Evolutionary conservation across 2,888 invertebrate species (phyloP), one percentile per base, ranked within the genome.

Genomic region (Atethmia centrago): DNA sequence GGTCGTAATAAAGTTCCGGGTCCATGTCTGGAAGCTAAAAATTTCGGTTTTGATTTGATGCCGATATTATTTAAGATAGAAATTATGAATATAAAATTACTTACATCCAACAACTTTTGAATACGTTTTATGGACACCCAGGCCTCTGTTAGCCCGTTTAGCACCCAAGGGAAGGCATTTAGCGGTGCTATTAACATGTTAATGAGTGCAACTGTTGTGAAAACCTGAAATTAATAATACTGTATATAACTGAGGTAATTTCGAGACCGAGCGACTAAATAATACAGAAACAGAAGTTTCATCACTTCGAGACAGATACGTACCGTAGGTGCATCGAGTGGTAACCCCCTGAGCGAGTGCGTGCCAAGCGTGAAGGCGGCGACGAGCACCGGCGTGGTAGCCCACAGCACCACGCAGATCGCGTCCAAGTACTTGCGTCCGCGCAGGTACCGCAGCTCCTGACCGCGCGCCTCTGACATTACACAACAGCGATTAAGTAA

Each of bases 151-250:
- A 99, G 95, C 0, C 99, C 99, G 93, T 99, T 99, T 31, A 99
- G 95, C 5, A 99, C 99, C 99, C 99, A 99, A 0, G 99, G 99
- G 93, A 99, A 99, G 0, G 99, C 99, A 95, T 99, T 99, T 75
- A 99, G 93, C 0, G 99, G 99, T 69, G 98, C 97, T 87, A 99
- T 99, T 77, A 99, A 96, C 98, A 99, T 99, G 92, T 99, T 99
- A 77, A 99, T 97, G 71, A 99, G 96, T 0, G 99, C 99, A 84
- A 99, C 97, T 83, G 98, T 98, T 0, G 99, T 99, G 90, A 99
- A 99, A 1, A 98, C 96, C 95, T 96, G 89, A 0, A 90, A 89
- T 68, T 36, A 72, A 68, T 36, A 31, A 55, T 21, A 19, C 14
- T 53, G 10, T 63, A 16, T 53, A 36, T 45, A 62, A 28, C 25